Evolutionary conservation across 2,888 invertebrate species (phyloP), one percentile per base, ranked within the genome.

Genomic region (Drosophila hamatofila): DNA sequence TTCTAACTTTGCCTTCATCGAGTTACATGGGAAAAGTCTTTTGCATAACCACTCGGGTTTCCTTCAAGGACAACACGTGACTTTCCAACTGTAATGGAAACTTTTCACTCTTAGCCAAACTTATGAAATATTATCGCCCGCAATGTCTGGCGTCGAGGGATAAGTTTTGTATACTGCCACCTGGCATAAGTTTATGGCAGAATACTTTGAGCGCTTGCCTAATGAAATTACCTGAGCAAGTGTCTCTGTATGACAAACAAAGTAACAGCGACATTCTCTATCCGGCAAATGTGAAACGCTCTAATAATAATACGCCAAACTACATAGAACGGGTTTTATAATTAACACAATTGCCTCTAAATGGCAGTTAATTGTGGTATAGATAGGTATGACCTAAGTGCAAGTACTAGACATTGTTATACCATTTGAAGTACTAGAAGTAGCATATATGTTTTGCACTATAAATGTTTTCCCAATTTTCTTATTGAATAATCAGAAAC

Each of bases 61-160:
- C 25, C 58, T 42, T 42, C 60, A 56, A 64, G 72, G 69, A 76
- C 60, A 66, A 54, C 66, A 72, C 64, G 68, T 67, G 70, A 78
- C 72, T 72, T 69, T 60, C 61, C 55, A 61, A 64, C 75, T 67
- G 54, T 63, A 48, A 37, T 72, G 62, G 21, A 46, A 78, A 80
- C 59, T 80, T 78, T 55, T 54, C 30, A 72, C 39, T 66, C 58
- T 16, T 21, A 2, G 39, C n/a, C n/a, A 52, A 57, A 49, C 23
- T 55, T 68, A 68, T 68, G 61, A 65, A 70, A 55, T 48, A 68
- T 68, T 62, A 23, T 23, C 54, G 64, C 33, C 18, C 11, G 12
- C 11, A 21, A 12, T 12, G 41, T 3, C 23, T 16, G 18, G 21
- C 46, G 30, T 46, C 25, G 2, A 58, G 42, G 27, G 2, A n/a